Evolutionary conservation across 2,888 invertebrate species (phyloP), one percentile per base, ranked within the genome.

Genomic region (Dolichomitus sp.): DNA sequence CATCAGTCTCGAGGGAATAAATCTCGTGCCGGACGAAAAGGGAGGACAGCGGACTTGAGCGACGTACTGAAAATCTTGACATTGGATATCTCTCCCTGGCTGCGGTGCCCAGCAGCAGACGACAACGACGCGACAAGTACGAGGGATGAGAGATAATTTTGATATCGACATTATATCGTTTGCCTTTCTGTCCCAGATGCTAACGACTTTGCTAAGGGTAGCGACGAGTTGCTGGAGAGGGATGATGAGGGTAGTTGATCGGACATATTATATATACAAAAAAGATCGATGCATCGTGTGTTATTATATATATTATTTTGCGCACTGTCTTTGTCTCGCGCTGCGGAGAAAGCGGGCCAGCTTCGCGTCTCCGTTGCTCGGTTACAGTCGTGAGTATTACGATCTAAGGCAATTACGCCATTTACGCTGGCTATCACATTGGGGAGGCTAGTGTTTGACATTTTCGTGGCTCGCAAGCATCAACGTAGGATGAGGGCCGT

Each of bases 341-440:
- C 2, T 23, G 19, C 14, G 33, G 30, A 30, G 30, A 59, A 17
- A 6, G 17, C 59, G 59, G 30, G 33, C 59, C 59, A 59, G 59
- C 37, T n/a, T 59, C 33, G 57, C 57, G 30, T 59, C 59, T 33
- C 33, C 33, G 40, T 61, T 19, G 61, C 12, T 11, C 52, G 50
- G 19, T 52, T 66, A 73, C 37, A 40, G 63, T 12, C 42, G 54
- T 69, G 42, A 48, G 33, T 69, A 54, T 19, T 54, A 61, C 3
- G 52, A 75, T 79, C 79, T 82, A 74, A 79, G 81, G 70, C 79
- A 82, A 82, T 82, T 45, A 37, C 37, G 61, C 45, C 77, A 78
- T 42, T 75, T 59, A 73, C 52, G 82, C 65, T 82, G 79, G 79
- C 79, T 79, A 82, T 82, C 82, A 82, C 82, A 82, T 82, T 66